Evolutionary conservation across 2,797 vertebrate genomes (phyloP), one percentile per base, ranked within the genome.

Genomic region (Champsocephalus esox): DNA sequence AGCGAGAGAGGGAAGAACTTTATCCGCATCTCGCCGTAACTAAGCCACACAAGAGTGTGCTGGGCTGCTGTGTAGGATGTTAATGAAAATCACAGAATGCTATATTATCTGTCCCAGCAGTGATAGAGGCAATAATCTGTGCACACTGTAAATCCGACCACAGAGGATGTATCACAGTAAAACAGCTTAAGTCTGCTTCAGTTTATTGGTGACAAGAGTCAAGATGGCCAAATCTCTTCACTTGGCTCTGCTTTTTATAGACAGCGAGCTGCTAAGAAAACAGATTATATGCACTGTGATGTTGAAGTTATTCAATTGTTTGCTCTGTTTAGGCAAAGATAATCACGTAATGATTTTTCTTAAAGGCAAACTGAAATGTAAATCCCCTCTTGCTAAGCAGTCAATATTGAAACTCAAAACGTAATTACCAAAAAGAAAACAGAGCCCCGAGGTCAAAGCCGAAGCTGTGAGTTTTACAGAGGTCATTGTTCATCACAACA

Each of bases 51-150:
- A 68, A 81, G 88, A 83, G 77, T 88, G 89, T 76, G 63, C 85
- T 78, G 86, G 81, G 79, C 89, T 81, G 80, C 88, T 83, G 81
- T 84, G 83, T 80, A 74, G 83, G 86, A 87, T 87, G 90, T 86
- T 88, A 92, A 89, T 92, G 88, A 87, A 89, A 87, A 84, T 72
- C 82, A 77, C 50, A 87, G 84, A 90, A 90, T 58, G 86, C 82
- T 77, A 67, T 65, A 84, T 91, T 92, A 93, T 92, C 90, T 88
- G 87, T 92, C 84, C 79, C 84, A 66, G 85, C 88, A 88, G 87
- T 89, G 87, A 90, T 61, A 56, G 70, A 82, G 79, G 87, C 87
- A 91, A 88, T 89, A 89, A 91, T 92, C 88, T 87, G 84, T 57
- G 75, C 57, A 61, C 81, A 79, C 76, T 81, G 45, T 67, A 81